Base-by-base conservation (phyloP, 2,888 invertebrate genomes). In the Acrobasis consociella region DNA sequence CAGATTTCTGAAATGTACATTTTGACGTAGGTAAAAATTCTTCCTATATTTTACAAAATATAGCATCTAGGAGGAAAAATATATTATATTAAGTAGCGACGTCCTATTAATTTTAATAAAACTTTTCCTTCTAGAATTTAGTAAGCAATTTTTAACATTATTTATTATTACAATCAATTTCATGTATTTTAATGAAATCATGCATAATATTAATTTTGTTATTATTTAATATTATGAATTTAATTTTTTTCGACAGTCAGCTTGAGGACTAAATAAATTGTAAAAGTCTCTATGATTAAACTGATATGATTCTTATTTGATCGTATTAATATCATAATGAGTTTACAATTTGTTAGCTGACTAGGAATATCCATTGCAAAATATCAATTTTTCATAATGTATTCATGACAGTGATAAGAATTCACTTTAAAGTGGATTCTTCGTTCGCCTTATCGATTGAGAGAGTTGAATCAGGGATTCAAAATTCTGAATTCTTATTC, bases 21-120 rank as follows among this genome's bases (percentile, higher is more conserved):
- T 31, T 31, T 31, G 31, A 31, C 31, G 8, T 31, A 31, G 2
- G 31, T 31, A 31, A 2, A 31, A 31, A 31, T 5, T 31, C 31
- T 31, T 31, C 31, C 31, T 31, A 31, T 31, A 31, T 31, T 31
- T 31, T 31, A 31, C 31, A 31, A 7, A 31, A 31, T 31, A 15
- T 49, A 59, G 58, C 22, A 49, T 8, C 37, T 59, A 59, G 58
- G 11, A 59, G 58, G 49, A 49, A 58, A 59, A 31, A 10, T n/a
- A 17, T 7, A 50, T 13, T 15, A 39, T 37, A 39, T 37, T 55
- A 55, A 55, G 39, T 55, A 55, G 55, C 15, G 49, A 58, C 13
- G 58, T 58, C 16, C 46, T 49, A 46, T 49, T 39, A 58, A 39
- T 49, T 58, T 58, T 58, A 46, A 46, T 37, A 22, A 37, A 42